Percentiles rank a stretch among this genome's conserved stretches.
Evolutionary conservation across 2,113 vertebrate species (phyloP).

Genomic region (Sander vitreus): DNA sequence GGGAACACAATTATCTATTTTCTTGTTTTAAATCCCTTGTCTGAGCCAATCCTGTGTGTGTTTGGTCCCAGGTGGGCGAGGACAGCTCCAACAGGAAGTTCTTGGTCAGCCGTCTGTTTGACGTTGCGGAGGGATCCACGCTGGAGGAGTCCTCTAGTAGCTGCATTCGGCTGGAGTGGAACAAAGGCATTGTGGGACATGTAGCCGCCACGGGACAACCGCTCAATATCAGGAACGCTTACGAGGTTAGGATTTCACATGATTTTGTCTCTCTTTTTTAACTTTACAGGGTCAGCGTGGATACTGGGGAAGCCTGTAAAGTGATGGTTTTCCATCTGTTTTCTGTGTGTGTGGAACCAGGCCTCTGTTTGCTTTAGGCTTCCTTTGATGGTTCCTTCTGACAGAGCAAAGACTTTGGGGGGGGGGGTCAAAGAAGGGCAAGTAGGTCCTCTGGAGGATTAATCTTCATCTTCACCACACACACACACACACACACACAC

Average conservation of each 20-base stretch:
- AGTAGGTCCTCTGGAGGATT: slow-evolving; percentile 35
- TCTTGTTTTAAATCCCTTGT: not conserved
- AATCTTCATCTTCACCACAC: not conserved
- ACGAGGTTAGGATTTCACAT: slow-evolving; percentile 87
- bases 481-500: not conserved
- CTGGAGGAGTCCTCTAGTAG: slow-evolving; percentile 94
- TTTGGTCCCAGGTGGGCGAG: slow-evolving; percentile 85
- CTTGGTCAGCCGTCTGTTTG: slow-evolving; percentile 94
- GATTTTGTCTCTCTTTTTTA: not conserved
- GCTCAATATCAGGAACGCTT: slow-evolving; percentile 96
- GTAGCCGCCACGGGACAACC: slow-evolving; percentile 94
- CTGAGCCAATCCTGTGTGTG: slow-evolving; percentile 12
- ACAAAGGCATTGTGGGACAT: slow-evolving; percentile 98
- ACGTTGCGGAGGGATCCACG: slow-evolving; percentile 96
- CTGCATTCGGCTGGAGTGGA: slow-evolving; percentile 96
- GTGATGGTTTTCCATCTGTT: not conserved
- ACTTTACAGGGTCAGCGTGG: not conserved
- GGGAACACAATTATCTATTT: too few relatives aligned
- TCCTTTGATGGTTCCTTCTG: slow-evolving; percentile 33
- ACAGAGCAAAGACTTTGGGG: slow-evolving; percentile 22
- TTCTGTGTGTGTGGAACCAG: not conserved
- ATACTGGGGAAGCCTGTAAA: not conserved
- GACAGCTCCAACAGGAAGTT: slow-evolving; percentile 98
- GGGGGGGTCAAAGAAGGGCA: slow-evolving; percentile 13
- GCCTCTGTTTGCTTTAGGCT: not conserved